Evolutionary conservation across 2,888 invertebrate species (phyloP).

Genomic region (Tribolium freemani): DNA sequence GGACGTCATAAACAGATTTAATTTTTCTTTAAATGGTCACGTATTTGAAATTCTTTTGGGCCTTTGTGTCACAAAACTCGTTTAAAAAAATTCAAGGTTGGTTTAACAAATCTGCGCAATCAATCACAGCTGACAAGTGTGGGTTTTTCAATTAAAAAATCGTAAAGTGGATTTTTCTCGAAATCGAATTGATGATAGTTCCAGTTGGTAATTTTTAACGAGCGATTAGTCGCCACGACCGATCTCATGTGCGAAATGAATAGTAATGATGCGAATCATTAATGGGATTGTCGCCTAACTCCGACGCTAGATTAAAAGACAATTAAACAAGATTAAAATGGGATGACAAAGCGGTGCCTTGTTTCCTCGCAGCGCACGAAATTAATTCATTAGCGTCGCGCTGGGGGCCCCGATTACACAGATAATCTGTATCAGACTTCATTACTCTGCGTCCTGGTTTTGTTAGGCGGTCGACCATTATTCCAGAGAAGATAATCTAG

Average conservation of each 20-base stretch:
- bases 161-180: not conserved
- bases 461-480: conserved; percentile 40
- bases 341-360: conserved; percentile 58
- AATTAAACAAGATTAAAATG: conserved; percentile 60
- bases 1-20: conserved; percentile 17
- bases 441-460: conserved; percentile 44
- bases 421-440: conserved; percentile 48
- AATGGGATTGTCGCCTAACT: conserved; percentile 46
- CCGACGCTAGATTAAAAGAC: conserved; percentile 56
- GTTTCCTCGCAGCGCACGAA: conserved; percentile 57
- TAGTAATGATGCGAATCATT: conserved; percentile 43
- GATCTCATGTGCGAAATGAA: conserved; percentile 38
- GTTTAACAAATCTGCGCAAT: not conserved
- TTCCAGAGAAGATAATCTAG: conserved; percentile 8
- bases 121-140: conserved; percentile 19
- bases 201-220: conserved; percentile 28
- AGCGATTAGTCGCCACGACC: conserved; percentile 14
- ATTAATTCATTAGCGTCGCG: conserved; percentile 61
- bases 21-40: conserved; percentile 12
- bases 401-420: conserved; percentile 52
- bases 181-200: conserved; percentile 12
- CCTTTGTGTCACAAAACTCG: not conserved
- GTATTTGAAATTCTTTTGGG: conserved; percentile 5
- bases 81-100: conserved; percentile 38
- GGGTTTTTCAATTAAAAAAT: conserved; percentile 8